These are phyloP conservation scores for Stichodactyla helianthus DNA, from an alignment of 64 coral and sea anemone species.

Conservation along the genomic window DNA sequence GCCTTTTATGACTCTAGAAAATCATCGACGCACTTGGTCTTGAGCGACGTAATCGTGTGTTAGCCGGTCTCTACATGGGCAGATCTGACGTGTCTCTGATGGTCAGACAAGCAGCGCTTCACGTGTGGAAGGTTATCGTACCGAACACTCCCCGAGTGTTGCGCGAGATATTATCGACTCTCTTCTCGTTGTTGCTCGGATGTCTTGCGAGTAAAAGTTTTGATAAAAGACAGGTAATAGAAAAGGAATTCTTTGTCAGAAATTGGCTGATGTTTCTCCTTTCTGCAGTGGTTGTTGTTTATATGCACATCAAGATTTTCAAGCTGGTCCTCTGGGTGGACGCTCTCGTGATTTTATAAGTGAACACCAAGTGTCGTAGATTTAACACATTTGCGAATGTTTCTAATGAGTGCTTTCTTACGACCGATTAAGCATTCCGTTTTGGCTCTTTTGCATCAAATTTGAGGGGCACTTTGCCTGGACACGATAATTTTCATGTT, in stretches of 20 bases:
- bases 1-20: conserved; percentile 33
- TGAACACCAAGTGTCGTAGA: no score
- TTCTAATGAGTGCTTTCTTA: no score
- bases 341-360: no score
- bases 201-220: conserved; percentile 93
- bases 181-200: conserved; percentile 92
- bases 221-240: conserved; percentile 87
- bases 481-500: no score
- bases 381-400: no score
- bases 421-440: no score
- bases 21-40: conserved; percentile 81
- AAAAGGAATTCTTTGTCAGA: background rate
- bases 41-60: conserved; percentile 92
- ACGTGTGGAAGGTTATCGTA: conserved; percentile 98
- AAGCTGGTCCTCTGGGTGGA: no score
- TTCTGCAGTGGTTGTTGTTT: background rate
- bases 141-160: conserved; percentile 93
- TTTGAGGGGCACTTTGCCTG: no score
- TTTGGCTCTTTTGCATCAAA: no score
- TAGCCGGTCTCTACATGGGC: conserved; percentile 98
- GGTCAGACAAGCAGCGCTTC: conserved; percentile 90
- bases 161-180: conserved; percentile 84
- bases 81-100: conserved; percentile 94
- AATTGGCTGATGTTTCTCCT: background rate
- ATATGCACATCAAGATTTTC: no score